Evolutionary conservation across 2,888 invertebrate genomes (phyloP).

Genomic region (Gymnosoma rotundatum): DNA sequence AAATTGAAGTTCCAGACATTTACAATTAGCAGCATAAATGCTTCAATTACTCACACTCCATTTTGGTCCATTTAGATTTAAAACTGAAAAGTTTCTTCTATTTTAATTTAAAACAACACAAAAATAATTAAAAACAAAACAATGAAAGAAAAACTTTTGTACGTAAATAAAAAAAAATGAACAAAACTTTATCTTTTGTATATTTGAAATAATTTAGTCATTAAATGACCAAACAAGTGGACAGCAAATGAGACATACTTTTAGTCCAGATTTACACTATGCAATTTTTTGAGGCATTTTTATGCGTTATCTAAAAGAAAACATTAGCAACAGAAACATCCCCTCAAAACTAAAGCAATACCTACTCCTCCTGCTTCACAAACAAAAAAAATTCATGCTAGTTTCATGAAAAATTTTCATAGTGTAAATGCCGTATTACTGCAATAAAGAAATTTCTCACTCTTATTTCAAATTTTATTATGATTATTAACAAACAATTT

Average conservation of each 20-base stretch:
- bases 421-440: too few species aligned
- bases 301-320: too few species aligned
- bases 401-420: too few species aligned
- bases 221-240: constrained; percentile 49
- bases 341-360: too few species aligned
- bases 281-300: too few species aligned
- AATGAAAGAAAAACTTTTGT: constrained; percentile 55
- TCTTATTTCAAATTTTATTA: too few species aligned
- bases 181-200: constrained; percentile 53
- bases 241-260: constrained; percentile 1
- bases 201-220: constrained; percentile 44
- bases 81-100: constrained; percentile 51
- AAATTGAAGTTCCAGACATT: constrained; percentile 70
- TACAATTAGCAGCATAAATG: constrained; percentile 79
- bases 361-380: too few species aligned
- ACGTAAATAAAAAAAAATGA: background rate
- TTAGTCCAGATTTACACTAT: too few species aligned
- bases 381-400: too few species aligned
- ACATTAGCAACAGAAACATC: too few species aligned
- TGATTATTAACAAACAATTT: too few species aligned
- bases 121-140: constrained; percentile 63
- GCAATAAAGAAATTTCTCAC: background rate
- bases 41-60: constrained; percentile 80
- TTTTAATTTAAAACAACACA: constrained; percentile 48
- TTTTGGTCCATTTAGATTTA: constrained; percentile 19